Evolutionary conservation across 2,113 vertebrate genomes (phyloP).

Genomic region (Peromyscus polionotus): DNA sequence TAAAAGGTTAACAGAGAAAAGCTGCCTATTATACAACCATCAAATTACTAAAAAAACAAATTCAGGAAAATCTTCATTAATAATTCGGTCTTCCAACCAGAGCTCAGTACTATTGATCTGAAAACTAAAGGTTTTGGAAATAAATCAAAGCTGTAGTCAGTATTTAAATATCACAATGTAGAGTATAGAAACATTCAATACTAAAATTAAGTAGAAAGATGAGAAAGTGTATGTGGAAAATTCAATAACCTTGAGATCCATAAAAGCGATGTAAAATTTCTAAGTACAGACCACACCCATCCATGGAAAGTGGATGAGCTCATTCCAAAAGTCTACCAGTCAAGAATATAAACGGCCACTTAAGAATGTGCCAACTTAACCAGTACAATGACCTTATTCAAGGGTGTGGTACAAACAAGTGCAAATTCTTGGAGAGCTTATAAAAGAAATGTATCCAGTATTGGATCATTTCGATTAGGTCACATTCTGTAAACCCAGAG

Average conservation of each 20-base stretch:
- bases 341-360: constrained; percentile 8
- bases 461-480: neutral
- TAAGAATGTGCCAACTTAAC: constrained; percentile 4
- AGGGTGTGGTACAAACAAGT: constrained; percentile 37
- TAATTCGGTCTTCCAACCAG: neutral
- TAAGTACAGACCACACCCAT: neutral
- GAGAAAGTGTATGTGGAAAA: neutral
- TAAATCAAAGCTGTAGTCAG: constrained; percentile 36
- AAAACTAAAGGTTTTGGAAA: constrained; percentile 48
- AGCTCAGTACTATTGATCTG: neutral
- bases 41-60: neutral
- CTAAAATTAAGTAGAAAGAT: neutral
- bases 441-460: constrained; percentile 26
- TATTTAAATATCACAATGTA: constrained; percentile 33
- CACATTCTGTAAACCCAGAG: constrained; percentile 39
- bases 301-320: constrained; percentile 9
- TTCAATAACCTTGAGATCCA: neutral
- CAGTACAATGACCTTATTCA: constrained; percentile 7
- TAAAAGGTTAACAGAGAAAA: constrained; percentile 5
- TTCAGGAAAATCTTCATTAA: constrained; percentile 12
- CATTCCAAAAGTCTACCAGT: constrained; percentile 12
- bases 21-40: neutral
- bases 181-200: neutral
- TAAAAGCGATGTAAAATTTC: neutral
- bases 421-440: constrained; percentile 1